Evolutionary conservation across 64 coral and sea anemone genomes (phyloP), one percentile per base, ranked within the genome.

Genomic region (Stylophora pistillata): DNA sequence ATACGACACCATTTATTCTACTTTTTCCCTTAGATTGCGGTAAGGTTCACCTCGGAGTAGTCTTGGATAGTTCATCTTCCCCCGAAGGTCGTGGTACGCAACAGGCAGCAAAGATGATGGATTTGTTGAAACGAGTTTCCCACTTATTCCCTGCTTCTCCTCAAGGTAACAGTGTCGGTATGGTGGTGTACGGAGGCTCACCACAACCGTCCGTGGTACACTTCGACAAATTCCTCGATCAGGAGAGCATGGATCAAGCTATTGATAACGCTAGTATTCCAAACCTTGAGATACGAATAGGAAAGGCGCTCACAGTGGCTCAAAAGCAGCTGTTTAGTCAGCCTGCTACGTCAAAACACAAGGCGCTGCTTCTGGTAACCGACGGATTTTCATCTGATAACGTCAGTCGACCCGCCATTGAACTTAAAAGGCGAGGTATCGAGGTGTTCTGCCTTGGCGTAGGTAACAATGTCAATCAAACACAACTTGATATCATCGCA

Each of bases 181-280:
- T 92, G 90, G 75, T 92, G 52, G 90, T 92, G 10, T 92, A 86
- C 28, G 85, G 90, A 76, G 90, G 90, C 13, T 92, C 90, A 54
- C 90, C 90, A 20, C 74, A 92, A 26, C 90, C 85, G 9, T 86
- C 83, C 28, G 74, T 92, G 21, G 90, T 92, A 14, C 82, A 85
- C 82, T 92, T 92, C 55, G 82, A 92, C 85, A 83, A 86, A 53
- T 86, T 78, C 53, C 58, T 78, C 34, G 90, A 92, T 57, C 82
- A 86, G 23, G 64, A 78, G 15, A 78, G 30, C 26, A 92, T 92
- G 90, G 90, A 92, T 70, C 74, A 86, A 68, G 90, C 90, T 74
- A 86, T 92, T 41, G 90, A 92, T 21, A 92, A 85, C 59, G 90
- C 90, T n/a, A 92, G 90, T 60, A 86, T 66, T 20, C 90, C 85